Evolutionary conservation across 2,113 vertebrate genomes (phyloP).

Genomic region (Castor canadensis): DNA sequence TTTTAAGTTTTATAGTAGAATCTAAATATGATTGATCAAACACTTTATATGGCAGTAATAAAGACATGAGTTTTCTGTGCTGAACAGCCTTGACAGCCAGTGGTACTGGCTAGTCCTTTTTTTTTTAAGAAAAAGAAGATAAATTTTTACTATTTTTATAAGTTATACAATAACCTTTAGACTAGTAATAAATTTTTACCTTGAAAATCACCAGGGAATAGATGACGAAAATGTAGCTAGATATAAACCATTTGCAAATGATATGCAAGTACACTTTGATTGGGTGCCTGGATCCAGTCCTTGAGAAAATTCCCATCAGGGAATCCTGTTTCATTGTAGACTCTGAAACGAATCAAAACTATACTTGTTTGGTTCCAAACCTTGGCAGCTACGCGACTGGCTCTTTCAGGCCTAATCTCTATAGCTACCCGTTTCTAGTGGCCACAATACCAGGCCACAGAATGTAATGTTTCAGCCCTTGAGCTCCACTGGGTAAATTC

Average conservation of each 20-base stretch:
- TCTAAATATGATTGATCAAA: conserved; percentile 60
- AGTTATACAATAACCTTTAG: conserved; percentile 70
- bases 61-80: conserved; percentile 50
- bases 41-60: conserved; percentile 53
- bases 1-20: conserved; percentile 51
- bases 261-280: conserved; percentile 46
- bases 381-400: neutral
- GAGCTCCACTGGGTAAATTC: neutral
- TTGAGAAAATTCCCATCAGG: conserved; percentile 55
- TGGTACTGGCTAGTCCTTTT: conserved; percentile 44
- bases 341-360: conserved; percentile 55
- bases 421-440: conserved; percentile 19
- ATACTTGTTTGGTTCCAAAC: conserved; percentile 44
- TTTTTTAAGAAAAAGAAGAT: conserved; percentile 58
- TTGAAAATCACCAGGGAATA: conserved; percentile 62
- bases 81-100: conserved; percentile 10
- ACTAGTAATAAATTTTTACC: conserved; percentile 56
- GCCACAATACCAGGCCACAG: neutral
- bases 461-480: neutral
- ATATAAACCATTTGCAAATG: conserved; percentile 67
- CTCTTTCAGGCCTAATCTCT: conserved; percentile 5
- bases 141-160: conserved; percentile 74
- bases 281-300: conserved; percentile 55
- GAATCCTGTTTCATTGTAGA: conserved; percentile 57
- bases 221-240: conserved; percentile 55